Percentiles rank a stretch among this genome's conserved stretches.
These are phyloP conservation scores for Neuroterus valhalla DNA, from an alignment of 1,140 invertebrate genomes.

Conservation along the genomic window DNA sequence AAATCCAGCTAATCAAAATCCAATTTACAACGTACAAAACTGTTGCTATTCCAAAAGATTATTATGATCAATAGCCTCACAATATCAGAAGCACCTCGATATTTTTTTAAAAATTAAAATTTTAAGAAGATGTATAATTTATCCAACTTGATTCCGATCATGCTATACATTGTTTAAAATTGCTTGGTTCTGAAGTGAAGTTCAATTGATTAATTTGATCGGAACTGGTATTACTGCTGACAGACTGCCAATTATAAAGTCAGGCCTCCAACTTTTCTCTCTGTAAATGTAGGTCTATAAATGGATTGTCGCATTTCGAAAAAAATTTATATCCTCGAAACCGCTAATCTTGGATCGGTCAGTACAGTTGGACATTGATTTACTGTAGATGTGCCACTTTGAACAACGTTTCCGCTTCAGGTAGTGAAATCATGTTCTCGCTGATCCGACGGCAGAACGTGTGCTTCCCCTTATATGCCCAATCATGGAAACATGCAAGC, in stretches of 20 bases:
- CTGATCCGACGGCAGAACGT: conserved; percentile 18
- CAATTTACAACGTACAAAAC: too few species aligned
- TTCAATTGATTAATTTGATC: neutral
- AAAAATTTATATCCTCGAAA: neutral
- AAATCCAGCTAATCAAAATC: too few species aligned
- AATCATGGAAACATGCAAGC: conserved; percentile 1
- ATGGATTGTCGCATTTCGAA: neutral
- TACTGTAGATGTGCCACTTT: conserved; percentile 6
- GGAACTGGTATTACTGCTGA: neutral
- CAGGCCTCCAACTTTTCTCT: neutral
- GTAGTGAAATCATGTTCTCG: conserved; percentile 9
- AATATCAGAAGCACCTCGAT: too few species aligned
- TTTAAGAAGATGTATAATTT: neutral
- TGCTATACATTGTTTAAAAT: neutral
- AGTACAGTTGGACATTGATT: conserved; percentile 11
- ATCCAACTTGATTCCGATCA: neutral
- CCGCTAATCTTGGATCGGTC: neutral
- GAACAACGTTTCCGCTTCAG: neutral
- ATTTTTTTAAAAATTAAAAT: too few species aligned
- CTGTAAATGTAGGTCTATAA: neutral
- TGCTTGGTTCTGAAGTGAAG: neutral
- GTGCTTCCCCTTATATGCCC: neutral
- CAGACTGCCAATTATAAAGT: neutral
- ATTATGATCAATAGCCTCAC: too few species aligned
- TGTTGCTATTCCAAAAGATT: too few species aligned